Evolutionary conservation across 35 echinoderm and acorn worm species (phyloP).

Genomic region (Ophioderma brevispina): DNA sequence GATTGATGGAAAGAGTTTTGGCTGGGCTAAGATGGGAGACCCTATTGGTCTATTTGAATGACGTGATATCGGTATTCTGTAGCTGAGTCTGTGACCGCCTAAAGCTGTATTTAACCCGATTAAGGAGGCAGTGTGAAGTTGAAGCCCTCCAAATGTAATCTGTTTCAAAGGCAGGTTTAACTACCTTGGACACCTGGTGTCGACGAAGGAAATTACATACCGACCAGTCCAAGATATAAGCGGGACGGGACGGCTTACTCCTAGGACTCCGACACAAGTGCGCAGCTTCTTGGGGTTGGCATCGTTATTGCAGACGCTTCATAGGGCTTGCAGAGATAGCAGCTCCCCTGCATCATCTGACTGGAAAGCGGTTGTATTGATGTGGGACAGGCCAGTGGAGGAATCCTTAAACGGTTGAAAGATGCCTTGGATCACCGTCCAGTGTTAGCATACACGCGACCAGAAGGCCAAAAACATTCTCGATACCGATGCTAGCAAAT

Average conservation of each 20-base stretch:
- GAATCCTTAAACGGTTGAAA: too few relatives aligned
- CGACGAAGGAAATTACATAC: conserved; percentile 45
- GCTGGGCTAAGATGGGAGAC: conserved; percentile 20
- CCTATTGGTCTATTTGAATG: conserved; percentile 58
- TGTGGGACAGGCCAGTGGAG: too few relatives aligned
- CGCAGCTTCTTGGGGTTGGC: neutral
- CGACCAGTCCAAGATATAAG: neutral
- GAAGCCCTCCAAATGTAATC: conserved; percentile 44
- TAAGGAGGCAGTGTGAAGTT: conserved; percentile 43
- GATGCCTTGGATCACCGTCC: too few relatives aligned
- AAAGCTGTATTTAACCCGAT: conserved; percentile 18
- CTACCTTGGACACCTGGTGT: too few relatives aligned
- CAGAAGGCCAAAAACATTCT: too few relatives aligned
- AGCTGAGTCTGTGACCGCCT: conserved; percentile 19
- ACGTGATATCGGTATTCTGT: conserved; percentile 47
- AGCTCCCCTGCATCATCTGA: too few relatives aligned
- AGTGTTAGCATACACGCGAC: too few relatives aligned
- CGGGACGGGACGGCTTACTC: neutral
- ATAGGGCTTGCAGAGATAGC: too few relatives aligned
- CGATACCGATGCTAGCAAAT: too few relatives aligned
- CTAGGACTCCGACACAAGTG: neutral
- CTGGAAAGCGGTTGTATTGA: too few relatives aligned
- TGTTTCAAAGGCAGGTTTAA: conserved; percentile 27
- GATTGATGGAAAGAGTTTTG: conserved; percentile 20
- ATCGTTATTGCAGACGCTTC: neutral